Conservation (phyloP, 2,113 vertebrate species). For the Pionites leucogaster region DNA sequence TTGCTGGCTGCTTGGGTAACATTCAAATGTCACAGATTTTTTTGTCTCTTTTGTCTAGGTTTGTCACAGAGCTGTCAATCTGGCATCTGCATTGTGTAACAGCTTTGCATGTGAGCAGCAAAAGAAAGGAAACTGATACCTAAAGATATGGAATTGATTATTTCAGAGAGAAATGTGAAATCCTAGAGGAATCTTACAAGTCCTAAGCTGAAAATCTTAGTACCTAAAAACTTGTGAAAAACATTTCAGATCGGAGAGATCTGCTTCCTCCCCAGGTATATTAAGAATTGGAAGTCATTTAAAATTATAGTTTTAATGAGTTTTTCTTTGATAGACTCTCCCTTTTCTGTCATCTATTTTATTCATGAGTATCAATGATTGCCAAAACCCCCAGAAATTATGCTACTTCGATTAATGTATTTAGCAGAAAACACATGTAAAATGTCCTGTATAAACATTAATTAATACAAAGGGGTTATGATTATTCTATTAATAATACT, state of each 20-base stretch:
- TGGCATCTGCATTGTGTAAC: not conserved
- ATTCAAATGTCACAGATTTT: not conserved
- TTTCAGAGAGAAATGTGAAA: not conserved
- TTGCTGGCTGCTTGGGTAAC: slow-evolving; percentile 19
- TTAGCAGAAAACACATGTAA: not conserved
- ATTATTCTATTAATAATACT: not conserved
- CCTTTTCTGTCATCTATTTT: not conserved
- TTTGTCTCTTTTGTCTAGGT: not conserved
- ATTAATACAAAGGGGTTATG: not conserved
- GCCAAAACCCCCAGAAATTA: not conserved
- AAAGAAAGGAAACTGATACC: slow-evolving; percentile 9
- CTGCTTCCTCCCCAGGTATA: not conserved
- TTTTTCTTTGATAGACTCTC: not conserved
- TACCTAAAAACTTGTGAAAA: not conserved
- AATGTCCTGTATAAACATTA: not conserved
- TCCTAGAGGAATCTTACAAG: not conserved
- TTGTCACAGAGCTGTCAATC: not conserved
- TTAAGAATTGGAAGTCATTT: not conserved
- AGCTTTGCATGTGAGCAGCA: not conserved
- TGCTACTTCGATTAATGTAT: not conserved
- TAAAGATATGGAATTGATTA: not conserved
- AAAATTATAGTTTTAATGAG: not conserved
- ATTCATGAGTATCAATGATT: not conserved
- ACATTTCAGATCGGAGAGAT: not conserved
- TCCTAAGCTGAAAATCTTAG: not conserved